Conservation (phyloP, 1,140 invertebrate species). For the Euura saliciscinereae region DNA sequence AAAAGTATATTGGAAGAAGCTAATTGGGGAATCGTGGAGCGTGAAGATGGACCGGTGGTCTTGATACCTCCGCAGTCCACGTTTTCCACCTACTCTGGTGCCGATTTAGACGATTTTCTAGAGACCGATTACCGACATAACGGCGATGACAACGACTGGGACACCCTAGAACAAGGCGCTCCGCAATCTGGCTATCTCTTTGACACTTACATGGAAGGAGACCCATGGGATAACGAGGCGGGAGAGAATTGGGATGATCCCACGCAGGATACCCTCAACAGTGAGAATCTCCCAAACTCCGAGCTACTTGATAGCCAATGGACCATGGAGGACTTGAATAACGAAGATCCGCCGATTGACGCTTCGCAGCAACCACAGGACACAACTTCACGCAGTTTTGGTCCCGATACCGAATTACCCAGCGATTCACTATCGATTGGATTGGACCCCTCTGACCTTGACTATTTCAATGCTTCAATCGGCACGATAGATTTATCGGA, state of each 20-base stretch:
- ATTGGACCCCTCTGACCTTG: not conserved
- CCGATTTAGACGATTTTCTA: slow-evolving; percentile 20
- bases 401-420: not conserved
- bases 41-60: slow-evolving; percentile 31
- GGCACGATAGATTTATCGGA: not conserved
- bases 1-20: slow-evolving; percentile 38
- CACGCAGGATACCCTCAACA: slow-evolving; percentile 19
- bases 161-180: slow-evolving; percentile 17
- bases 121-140: slow-evolving; percentile 14
- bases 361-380: not conserved
- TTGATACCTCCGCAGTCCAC: slow-evolving; percentile 28
- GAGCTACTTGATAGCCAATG: not conserved
- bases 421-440: not conserved
- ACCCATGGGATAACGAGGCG: slow-evolving; percentile 11
- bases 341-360: not conserved
- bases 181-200: not conserved
- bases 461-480: not conserved
- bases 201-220: not conserved
- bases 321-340: not conserved
- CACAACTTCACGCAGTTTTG: not conserved
- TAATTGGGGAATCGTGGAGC: slow-evolving; percentile 32
- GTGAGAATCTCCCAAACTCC: not conserved
- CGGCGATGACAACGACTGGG: slow-evolving; percentile 18
- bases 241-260: slow-evolving; percentile 39
- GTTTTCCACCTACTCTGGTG: slow-evolving; percentile 23